phyloP scores from a whole-genome alignment of 2,797 vertebrate genomes.

The Chromis chromis region DNA sequence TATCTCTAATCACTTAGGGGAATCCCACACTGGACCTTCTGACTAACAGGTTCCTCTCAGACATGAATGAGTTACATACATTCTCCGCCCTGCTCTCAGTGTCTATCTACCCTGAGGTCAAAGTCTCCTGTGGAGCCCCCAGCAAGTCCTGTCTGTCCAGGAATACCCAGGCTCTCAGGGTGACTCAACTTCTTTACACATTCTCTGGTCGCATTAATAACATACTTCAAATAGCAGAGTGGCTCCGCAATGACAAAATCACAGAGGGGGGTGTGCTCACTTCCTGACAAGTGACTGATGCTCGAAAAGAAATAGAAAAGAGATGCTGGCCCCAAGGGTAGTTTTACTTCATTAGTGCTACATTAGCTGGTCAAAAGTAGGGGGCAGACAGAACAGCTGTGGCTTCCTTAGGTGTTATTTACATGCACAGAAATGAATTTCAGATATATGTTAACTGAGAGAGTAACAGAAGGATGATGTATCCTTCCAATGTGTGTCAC shows the following conservation, averaged over 20 bases:
- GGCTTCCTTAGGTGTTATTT: constrained; percentile 12
- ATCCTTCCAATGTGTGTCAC: neutral
- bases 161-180: constrained; percentile 34
- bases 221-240: constrained; percentile 60
- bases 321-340: constrained; percentile 23
- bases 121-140: constrained; percentile 19
- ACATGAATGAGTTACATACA: constrained; percentile 37
- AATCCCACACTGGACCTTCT: constrained; percentile 13
- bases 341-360: constrained; percentile 29
- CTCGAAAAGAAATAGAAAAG: constrained; percentile 31
- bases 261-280: constrained; percentile 28
- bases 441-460: constrained; percentile 5
- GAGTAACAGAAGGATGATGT: neutral
- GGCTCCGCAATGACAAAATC: constrained; percentile 47
- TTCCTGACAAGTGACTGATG: constrained; percentile 52
- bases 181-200: constrained; percentile 60
- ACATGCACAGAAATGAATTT: neutral
- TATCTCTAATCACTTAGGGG: constrained; percentile 5
- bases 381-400: constrained; percentile 38
- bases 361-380: constrained; percentile 33
- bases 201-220: constrained; percentile 31
- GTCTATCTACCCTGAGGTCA: constrained; percentile 32
- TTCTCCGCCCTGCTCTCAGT: constrained; percentile 26
- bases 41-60: constrained; percentile 37
- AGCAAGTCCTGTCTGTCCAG: constrained; percentile 41